Evolutionary conservation across 2,113 vertebrate species (phyloP), one percentile per base, ranked within the genome.

Genomic region (Nibea coibor): DNA sequence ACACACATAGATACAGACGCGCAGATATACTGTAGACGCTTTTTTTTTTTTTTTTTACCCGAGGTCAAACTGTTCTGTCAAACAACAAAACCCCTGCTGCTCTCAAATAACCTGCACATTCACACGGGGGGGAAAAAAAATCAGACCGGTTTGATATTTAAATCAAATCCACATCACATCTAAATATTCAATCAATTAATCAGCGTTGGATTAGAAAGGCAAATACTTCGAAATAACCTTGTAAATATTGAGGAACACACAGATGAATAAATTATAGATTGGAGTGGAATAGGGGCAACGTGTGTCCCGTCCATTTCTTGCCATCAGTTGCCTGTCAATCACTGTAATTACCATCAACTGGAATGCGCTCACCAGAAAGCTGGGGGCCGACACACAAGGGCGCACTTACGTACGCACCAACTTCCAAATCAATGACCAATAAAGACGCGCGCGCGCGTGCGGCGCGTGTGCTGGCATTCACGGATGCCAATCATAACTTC

Each of bases 401-500:
- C 43, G 39, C 63, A 64, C 73, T 77, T 31, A 14, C 26, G 73
- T 24, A 71, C 28, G 19, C 51, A 64, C 65, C 28, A 72, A 89
- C 81, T 87, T 89, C 48, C 75, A 76, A 76, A 84, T 80, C 71
- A 81, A 69, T 86, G 75, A 87, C 79, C 79, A 65, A 68, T 71
- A 72, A 64, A 74, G 63, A 51, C 28, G 28, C 14, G 53, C 20
- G n/a, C 9, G 28, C 31, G 17, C 53, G 28, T 20, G 47, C 45
- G 10, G 72, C 47, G 22, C 67, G 48, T 15, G 56, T 15, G 56
- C 75, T 82, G 82, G 71, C 86, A 80, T 87, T 84, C 82, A 28
- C 53, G 24, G 83, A 86, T 80, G 78, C 64, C 91, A 91, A 85
- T 93, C 92, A 92, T 81, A 91, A 92, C 89, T 91, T 93, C 85